Evolutionary conservation across 2,797 vertebrate genomes (phyloP), one percentile per base, ranked within the genome.

Genomic region (Crax fasciolata): DNA sequence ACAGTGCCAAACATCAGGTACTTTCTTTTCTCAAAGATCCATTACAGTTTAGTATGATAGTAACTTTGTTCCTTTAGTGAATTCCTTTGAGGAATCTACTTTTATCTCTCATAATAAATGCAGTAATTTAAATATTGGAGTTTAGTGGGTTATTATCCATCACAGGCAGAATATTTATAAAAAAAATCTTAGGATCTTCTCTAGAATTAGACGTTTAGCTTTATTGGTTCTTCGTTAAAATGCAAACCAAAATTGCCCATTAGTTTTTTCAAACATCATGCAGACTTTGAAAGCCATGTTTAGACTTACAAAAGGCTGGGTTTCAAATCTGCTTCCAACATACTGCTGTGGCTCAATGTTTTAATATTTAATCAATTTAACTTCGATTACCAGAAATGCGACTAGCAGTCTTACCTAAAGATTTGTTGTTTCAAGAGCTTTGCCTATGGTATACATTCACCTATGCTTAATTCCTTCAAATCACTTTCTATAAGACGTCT

Each of bases 61-160:
- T 13, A 80, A 51, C 61, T 65, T 74, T 59, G 44, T 23, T 21
- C 54, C 16, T 57, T 43, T 59, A 76, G 90, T 67, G 12, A 89
- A 79, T 79, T 68, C 81, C 87, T 91, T 87, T 75, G 82, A 91
- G 83, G 66, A 75, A 80, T 43, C 13, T 30, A 35, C 66, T 90
- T 91, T 93, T 68, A 89, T 89, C 63, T 93, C 65, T 71, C 38
- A 13, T 71, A 80, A 89, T 87, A 87, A 90, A 94, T 80, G 21
- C 48, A 80, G 49, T 57, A 35, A 91, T 85, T 63, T 74, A 80
- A 70, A 67, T 76, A 19, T 80, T 48, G 70, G 44, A 39, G 35
- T 84, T 63, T 65, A 55, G 24, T 18, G n/a, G 7, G 0, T 14
- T 27, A 72, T 87, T 35, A 21, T 84, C 76, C 43, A 51, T 63